Percentiles rank a stretch among this genome's conserved stretches.
phyloP scores from a whole-genome alignment of 2,113 vertebrate genomes.

The Tragelaphus strepsiceros region DNA sequence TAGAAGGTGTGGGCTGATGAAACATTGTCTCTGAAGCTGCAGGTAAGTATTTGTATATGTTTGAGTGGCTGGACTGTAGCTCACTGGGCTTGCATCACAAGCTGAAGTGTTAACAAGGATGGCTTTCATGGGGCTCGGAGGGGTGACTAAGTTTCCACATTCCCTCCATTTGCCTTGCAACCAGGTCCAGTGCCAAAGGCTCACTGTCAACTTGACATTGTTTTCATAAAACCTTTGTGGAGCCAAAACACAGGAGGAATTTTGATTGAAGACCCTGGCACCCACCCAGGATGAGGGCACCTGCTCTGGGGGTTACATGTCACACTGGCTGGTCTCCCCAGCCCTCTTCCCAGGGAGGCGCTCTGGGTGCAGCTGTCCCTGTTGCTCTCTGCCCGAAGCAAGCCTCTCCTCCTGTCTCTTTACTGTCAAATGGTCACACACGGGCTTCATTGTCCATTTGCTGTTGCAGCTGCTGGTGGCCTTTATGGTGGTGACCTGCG shows the following conservation, averaged over 20 bases:
- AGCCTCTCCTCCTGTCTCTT: background rate
- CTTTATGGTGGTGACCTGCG: background rate
- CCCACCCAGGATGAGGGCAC: background rate
- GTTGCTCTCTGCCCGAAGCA: background rate
- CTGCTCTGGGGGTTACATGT: rapidly evolving
- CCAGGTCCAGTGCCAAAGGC: background rate
- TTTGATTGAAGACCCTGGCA: background rate
- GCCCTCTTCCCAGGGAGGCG: rapidly evolving
- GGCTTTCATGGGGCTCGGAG: background rate
- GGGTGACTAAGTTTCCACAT: background rate
- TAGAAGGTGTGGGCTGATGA: background rate
- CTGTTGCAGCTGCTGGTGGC: background rate
- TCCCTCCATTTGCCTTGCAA: rapidly evolving
- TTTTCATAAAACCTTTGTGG: background rate
- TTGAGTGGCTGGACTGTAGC: background rate
- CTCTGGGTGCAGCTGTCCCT: background rate
- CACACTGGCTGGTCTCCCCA: rapidly evolving
- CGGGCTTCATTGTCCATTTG: rapidly evolving
- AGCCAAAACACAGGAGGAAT: background rate
- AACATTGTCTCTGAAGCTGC: background rate
- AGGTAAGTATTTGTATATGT: background rate
- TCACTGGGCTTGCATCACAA: background rate
- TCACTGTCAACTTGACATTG: background rate
- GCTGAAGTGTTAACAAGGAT: background rate
- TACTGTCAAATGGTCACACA: background rate